These are phyloP conservation scores for Synanthedon vespiformis DNA, from an alignment of 2,888 invertebrate genomes.

Conservation along the genomic window DNA sequence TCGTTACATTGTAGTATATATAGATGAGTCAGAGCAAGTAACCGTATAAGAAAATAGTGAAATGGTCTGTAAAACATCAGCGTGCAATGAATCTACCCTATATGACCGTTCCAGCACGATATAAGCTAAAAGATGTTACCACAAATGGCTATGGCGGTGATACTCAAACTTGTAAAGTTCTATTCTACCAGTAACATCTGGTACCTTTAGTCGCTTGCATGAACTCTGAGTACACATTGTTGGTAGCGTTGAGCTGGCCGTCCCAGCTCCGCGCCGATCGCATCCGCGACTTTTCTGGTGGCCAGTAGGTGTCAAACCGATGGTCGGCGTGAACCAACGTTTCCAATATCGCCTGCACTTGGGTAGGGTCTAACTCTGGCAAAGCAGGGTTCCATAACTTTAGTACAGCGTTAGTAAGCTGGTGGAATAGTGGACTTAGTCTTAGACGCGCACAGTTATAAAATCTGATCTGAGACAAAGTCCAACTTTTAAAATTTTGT, in stretches of 20 bases:
- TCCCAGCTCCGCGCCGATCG: constrained; percentile 41
- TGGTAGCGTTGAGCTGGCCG: constrained; percentile 41
- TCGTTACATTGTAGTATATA: background rate
- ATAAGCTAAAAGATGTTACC: constrained; percentile 1
- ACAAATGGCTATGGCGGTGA: constrained; percentile 2
- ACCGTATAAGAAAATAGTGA: background rate
- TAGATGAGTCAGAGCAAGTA: background rate
- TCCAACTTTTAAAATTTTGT: background rate
- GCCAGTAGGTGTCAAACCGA: constrained; percentile 53
- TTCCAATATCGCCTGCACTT: constrained; percentile 55
- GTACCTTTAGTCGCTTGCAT: constrained; percentile 56
- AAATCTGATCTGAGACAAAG: background rate
- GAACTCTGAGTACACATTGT: constrained; percentile 43
- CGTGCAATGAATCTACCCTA: background rate
- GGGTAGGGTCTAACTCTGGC: constrained; percentile 57
- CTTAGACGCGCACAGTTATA: no score
- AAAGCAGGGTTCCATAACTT: constrained; percentile 33
- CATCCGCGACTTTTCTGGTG: constrained; percentile 33
- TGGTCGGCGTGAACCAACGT: constrained; percentile 42
- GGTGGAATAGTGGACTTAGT: background rate
- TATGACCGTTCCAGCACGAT: background rate
- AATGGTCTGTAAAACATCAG: background rate
- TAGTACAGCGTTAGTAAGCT: constrained; percentile 42
- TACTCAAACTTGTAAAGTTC: constrained; percentile 14
- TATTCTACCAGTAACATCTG: constrained; percentile 25